Evolutionary conservation across 1,140 invertebrate species (phyloP), one percentile per base, ranked within the genome.

Genomic region (Drosophila parabipectinata): DNA sequence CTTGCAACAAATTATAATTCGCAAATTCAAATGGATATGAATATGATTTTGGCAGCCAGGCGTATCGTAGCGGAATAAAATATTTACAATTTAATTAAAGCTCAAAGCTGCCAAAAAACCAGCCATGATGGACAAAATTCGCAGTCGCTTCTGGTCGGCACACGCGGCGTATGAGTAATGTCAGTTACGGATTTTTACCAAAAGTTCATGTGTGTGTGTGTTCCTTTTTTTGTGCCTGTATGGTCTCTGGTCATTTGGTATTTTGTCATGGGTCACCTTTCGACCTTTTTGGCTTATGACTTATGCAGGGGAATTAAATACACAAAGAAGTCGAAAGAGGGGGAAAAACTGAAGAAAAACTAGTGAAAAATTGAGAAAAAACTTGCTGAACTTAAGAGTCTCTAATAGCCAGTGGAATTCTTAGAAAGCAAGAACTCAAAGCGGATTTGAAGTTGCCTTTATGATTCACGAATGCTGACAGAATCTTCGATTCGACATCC

Each of bases 31-130:
- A 69, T 71, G 32, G 52, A 69, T 57, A 71, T 55, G 68, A 50
- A 69, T 68, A 69, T 57, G 62, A 69, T 71, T 71, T 57, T 48
- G 26, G 5, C 64, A 69, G 69, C 30, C 1, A 41, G n/a, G 37
- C 37, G 12, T 9, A n/a, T 8, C 12, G 28, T 21, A 53, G 41
- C 48, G 34, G 32, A 54, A 75, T 63, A 63, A 85, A 84, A 87
- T 85, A 87, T 87, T 87, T 84, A 71, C 77, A 84, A 87, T 87
- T 85, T 87, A 85, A 85, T 85, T 85, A 85, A 85, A 87, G 82
- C 64, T 67, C 68, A 85, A 71, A 87, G 72, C 79, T 84, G 77
- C 56, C 68, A 57, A 77, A 69, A 62, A 75, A 84, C 26, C 26
- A 28, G 26, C 26, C 64, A 80, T 59, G 50, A 66, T 24, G 56